These are phyloP conservation scores for Chaetodon auriga DNA, from an alignment of 2,113 vertebrate species.

Conservation along the genomic window DNA sequence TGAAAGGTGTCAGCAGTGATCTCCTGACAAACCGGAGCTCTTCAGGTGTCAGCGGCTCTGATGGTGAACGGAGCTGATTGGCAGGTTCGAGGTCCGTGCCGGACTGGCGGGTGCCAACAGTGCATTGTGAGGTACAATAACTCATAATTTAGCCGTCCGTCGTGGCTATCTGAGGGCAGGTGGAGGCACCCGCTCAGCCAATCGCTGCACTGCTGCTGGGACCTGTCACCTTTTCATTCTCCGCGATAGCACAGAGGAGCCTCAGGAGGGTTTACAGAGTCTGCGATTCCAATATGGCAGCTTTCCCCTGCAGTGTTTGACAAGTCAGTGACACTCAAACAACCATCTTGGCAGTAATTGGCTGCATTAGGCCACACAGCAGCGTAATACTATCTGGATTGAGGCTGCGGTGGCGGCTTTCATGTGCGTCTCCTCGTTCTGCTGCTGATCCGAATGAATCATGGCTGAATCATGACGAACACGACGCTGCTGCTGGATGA, in stretches of 20 bases:
- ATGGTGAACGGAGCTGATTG: too few species aligned
- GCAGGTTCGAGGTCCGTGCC: too few species aligned
- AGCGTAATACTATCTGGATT: background rate
- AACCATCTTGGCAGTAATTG: background rate
- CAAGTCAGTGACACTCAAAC: background rate
- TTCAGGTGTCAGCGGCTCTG: too few species aligned
- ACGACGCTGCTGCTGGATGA: background rate
- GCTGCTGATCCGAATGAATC: constrained; percentile 1
- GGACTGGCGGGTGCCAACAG: background rate
- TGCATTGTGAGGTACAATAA: too few species aligned
- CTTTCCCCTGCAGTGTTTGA: background rate
- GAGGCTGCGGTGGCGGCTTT: background rate
- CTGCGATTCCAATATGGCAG: background rate
- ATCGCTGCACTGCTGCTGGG: background rate
- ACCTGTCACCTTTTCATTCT: background rate
- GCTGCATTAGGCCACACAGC: background rate
- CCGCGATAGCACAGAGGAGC: too few species aligned
- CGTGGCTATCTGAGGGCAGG: background rate
- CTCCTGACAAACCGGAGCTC: too few species aligned
- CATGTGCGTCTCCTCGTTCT: background rate
- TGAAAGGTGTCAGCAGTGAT: too few species aligned
- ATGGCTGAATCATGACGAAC: background rate
- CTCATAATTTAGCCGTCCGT: background rate
- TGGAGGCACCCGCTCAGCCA: background rate
- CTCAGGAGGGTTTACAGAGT: background rate